Evolutionary conservation across 2,888 invertebrate genomes (phyloP).

Genomic region (Cryptocephalus primarius): DNA sequence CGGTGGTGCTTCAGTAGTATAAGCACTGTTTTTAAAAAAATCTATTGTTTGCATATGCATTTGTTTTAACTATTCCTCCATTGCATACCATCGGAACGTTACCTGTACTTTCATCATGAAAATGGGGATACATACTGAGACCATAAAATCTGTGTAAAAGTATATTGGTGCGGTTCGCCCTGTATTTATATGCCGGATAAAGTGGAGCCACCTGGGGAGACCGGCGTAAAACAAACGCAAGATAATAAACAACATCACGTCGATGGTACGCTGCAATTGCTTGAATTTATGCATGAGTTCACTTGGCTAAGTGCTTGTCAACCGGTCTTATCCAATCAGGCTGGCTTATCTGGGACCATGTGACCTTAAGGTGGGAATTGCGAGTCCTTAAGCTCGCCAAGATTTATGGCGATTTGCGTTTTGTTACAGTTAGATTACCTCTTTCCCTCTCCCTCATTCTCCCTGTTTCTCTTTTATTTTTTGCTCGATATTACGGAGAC

Average conservation of each 20-base stretch:
- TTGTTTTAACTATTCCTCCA: too few species aligned
- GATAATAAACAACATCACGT: slow-evolving; percentile 27
- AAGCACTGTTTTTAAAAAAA: too few species aligned
- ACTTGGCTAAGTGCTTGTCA: slow-evolving; percentile 22
- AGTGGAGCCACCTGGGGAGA: slow-evolving; percentile 29
- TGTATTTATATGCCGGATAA: background rate
- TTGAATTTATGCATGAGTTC: slow-evolving; percentile 17
- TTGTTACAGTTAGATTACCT: too few species aligned
- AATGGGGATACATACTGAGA: too few species aligned
- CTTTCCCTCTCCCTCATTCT: too few species aligned
- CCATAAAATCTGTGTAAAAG: too few species aligned
- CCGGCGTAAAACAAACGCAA: slow-evolving; percentile 20
- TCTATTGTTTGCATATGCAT: too few species aligned
- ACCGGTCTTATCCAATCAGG: slow-evolving; percentile 22
- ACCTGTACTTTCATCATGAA: too few species aligned
- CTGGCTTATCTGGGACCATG: slow-evolving; percentile 16
- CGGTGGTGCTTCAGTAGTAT: too few species aligned
- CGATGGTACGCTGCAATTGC: slow-evolving; percentile 28
- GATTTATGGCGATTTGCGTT: slow-evolving; percentile 4
- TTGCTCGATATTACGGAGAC: background rate
- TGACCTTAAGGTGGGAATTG: slow-evolving; percentile 25
- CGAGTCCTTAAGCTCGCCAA: slow-evolving; percentile 4
- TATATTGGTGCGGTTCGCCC: too few species aligned
- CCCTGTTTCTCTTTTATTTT: slow-evolving; percentile 1
- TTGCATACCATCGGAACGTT: too few species aligned